Evolutionary conservation across 1,140 invertebrate species (phyloP), one percentile per base, ranked within the genome.

Genomic region (Fopius arisanus): DNA sequence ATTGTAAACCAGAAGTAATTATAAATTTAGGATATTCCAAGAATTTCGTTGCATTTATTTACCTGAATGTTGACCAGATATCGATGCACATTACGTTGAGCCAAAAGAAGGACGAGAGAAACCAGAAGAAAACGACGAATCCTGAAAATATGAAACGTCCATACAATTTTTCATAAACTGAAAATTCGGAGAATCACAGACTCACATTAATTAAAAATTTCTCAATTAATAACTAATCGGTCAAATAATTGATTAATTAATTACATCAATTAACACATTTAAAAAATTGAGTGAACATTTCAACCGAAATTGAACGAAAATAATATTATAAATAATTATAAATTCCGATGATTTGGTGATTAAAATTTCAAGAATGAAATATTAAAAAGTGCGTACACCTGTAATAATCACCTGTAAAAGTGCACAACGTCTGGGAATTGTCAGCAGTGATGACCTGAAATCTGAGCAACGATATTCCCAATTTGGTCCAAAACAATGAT

Each of bases 21-120:
- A 37, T 37, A 6, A 37, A 37, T 37, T 37, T 12, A 37, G 12
- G 33, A 12, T 6, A 9, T 48, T 48, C 4, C n/a, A 48, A 48
- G 9, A 48, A 16, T 48, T 9, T 48, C 6, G 9, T 6, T 48
- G 23, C 16, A 59, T 59, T 59, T 9, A 59, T 26, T 63, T 3
- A 67, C 63, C 28, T 67, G 10, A 67, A 31, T n/a, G 63, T 67
- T 29, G 1, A 33, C 63, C 63, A 67, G n/a, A 67, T 31, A 67
- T 67, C 63, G 28, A 67, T 31, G 7, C 28, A 67, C 63, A 33
- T 67, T 2, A 67, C 63, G 21, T 67, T 67, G 29, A 67, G 28
- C 63, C 63, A 67, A 7, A 21, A 67, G 28, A 67, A 67, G 21
- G 28, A 12, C 21, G 28, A 10, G 26, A 67, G 1, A 9, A 16